Evolutionary conservation across 2,888 invertebrate species (phyloP), one percentile per base, ranked within the genome.

Genomic region (Epirrhoe alternata): DNA sequence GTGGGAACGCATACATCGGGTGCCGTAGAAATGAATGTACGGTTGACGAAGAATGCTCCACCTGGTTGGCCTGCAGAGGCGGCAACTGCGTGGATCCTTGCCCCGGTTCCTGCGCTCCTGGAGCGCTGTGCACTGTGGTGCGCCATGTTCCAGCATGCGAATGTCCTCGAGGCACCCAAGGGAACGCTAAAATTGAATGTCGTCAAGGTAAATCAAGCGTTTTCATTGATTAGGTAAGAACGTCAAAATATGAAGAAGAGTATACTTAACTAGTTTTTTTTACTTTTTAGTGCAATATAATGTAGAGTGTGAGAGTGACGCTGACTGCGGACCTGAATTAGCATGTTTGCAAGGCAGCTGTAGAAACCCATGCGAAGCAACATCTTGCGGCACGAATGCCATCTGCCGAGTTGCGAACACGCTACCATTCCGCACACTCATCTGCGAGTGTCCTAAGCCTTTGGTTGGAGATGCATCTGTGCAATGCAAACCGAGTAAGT

Each of bases 401-500:
- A 94, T 96, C 74, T 98, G 98, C 83, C 95, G 96, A 7, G 98
- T 98, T 8, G 96, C 97, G 30, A 97, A 98, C 80, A 97, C 97
- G 0, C 88, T 98, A 71, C 98, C 98, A 6, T 94, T 97, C 88
- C 95, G 98, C 75, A 97, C 97, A 6, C 97, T 98, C 95, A 95
- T 97, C 66, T 98, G 98, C 85, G 95, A 97, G 81, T 98, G 98
- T 83, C 94, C 96, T 69, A 95, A 95, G 67, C 97, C 97, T 69
- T 96, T 95, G 77, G 94, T 96, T 74, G 98, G 98, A 73, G 97
- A 98, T 86, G 97, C 98, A 8, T 97, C 97, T 75, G 94, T 96
- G 70, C 96, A 97, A 86, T 98, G 98, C 86, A 95, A 94, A 82
- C 95, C 94, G 92, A 96, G 98, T 97, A 95, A 93, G 93, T 47